A percentile compares a stretch with the other conserved stretches of the same genome.
phyloP scores from a whole-genome alignment of 2,113 vertebrate genomes.

The Pelodiscus sinensis region DNA sequence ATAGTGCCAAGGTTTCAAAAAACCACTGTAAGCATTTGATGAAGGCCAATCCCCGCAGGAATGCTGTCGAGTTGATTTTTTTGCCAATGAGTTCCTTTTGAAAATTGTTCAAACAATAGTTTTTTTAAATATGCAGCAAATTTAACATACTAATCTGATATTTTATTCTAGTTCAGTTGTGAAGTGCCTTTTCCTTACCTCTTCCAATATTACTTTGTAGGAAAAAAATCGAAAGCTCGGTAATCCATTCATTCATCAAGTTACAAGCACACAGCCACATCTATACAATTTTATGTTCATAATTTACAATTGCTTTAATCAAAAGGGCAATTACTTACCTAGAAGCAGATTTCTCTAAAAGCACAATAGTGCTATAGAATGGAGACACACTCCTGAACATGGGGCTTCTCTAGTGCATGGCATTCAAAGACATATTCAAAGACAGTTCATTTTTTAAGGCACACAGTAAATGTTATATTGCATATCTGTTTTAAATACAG shows the following conservation, averaged over 20 bases:
- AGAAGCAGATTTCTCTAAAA: not conserved
- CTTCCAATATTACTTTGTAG: not conserved
- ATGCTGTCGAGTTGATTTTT: slow-evolving; percentile 33
- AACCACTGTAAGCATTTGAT: slow-evolving; percentile 29
- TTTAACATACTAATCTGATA: slow-evolving; percentile 28
- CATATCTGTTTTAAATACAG: not conserved
- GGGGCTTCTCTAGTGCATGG: not conserved
- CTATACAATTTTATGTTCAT: not conserved
- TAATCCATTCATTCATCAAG: not conserved
- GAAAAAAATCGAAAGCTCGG: slow-evolving; percentile 11
- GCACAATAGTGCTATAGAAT: not conserved
- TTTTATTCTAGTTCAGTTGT: not conserved
- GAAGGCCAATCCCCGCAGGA: slow-evolving; percentile 44
- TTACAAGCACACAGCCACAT: not conserved
- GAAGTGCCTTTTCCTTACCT: not conserved
- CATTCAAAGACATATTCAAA: not conserved
- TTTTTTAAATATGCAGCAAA: not conserved
- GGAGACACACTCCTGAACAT: not conserved
- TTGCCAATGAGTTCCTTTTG: not conserved
- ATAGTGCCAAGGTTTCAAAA: slow-evolving; percentile 46
- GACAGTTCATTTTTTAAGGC: not conserved
- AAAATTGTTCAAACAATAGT: slow-evolving; percentile 27
- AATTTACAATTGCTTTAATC: slow-evolving; percentile 14
- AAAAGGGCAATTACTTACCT: not conserved
- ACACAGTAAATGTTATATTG: not conserved